Evolutionary conservation across 1,140 invertebrate species (phyloP), one percentile per base, ranked within the genome.

Genomic region (Anadara kagoshimensis): DNA sequence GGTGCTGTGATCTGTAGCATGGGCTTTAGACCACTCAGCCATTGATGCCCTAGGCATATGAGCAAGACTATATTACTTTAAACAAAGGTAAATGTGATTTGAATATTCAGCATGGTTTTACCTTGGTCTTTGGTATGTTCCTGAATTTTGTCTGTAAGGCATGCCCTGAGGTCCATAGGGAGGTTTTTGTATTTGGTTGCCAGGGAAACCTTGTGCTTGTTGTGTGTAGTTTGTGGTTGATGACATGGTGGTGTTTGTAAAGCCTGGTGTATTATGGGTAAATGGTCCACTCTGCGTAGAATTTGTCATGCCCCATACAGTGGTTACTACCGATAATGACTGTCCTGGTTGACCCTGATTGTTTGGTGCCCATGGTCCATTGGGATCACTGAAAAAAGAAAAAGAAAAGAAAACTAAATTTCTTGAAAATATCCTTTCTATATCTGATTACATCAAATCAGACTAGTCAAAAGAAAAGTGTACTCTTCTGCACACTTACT

Each of bases 301-400:
- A 71, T 91, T 90, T 58, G 91, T 91, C 79, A 92, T 91, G 74
- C 92, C 92, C 92, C 88, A 90, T 16, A 93, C 92, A 22, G 92
- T 93, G 73, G 92, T 93, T 86, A 93, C 92, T 79, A 93, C 92
- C 65, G 92, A 92, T 79, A 93, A 87, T 22, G 80, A 79, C 57
- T 79, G 83, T 61, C 78, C 73, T n/a, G 83, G 80, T 29, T 78
- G 81, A 54, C 86, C 83, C 69, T 78, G 72, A 59, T 79, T 78
- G 26, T 77, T 77, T 66, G 77, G 66, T 58, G 62, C 49, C 81
- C 81, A 83, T 76, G 75, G 74, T 65, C 75, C 77, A 83, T 81
- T 86, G 47, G 84, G 85, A 72, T 87, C 86, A 80, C 83, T 85
- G 78, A 64, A 83, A 82, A 29, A 70, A 73, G 49, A 71, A 63